Conservation (phyloP, 2,113 vertebrate genomes). For the Ageneiosus marmoratus region DNA sequence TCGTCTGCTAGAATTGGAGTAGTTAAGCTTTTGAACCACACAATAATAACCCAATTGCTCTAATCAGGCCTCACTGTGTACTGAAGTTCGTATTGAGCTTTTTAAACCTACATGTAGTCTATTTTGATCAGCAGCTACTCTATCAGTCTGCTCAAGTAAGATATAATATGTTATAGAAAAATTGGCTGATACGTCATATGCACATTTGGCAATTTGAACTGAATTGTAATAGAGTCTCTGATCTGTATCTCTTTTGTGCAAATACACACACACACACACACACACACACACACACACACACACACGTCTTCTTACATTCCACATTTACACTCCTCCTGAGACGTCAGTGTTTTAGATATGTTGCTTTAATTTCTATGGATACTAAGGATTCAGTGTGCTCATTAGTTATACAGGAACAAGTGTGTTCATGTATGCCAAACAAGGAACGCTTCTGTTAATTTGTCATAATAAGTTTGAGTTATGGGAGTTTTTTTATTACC, state of each 20-base stretch:
- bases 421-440: constrained; percentile 47
- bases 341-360: constrained; percentile 54
- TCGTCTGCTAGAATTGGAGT: constrained; percentile 24
- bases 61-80: constrained; percentile 22
- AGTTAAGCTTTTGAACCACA: constrained; percentile 27
- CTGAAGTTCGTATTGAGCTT: not conserved
- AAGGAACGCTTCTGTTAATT: constrained; percentile 52
- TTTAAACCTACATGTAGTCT: constrained; percentile 4
- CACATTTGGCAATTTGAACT: not conserved
- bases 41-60: constrained; percentile 27
- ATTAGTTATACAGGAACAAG: constrained; percentile 47
- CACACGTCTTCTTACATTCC: constrained; percentile 28
- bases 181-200: not conserved
- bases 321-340: constrained; percentile 3
- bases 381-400: constrained; percentile 38
- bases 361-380: constrained; percentile 56
- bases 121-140: constrained; percentile 19
- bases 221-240: not conserved
- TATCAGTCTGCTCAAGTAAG: not conserved
- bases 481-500: constrained; percentile 32
- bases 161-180: not conserved
- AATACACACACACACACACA: not conserved
- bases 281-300: not conserved
- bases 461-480: constrained; percentile 57
- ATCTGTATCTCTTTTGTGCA: not conserved